Percentiles rank a stretch among this genome's conserved stretches.
These are phyloP conservation scores for Tragopan temminckii DNA, from an alignment of 2,797 vertebrate species.

Conservation along the genomic window DNA sequence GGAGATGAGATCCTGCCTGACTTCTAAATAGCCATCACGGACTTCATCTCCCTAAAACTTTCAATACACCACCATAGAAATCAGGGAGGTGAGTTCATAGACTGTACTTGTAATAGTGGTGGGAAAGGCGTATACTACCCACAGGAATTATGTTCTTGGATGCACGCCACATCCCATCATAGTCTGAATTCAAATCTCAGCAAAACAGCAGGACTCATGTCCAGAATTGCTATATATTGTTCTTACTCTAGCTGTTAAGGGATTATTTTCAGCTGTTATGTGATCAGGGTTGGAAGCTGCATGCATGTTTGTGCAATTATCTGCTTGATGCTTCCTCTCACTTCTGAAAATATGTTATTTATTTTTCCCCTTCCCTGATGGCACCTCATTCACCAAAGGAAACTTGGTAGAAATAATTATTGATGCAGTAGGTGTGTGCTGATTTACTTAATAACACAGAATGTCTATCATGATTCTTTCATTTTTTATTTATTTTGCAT, in stretches of 20 bases:
- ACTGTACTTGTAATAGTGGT: not conserved
- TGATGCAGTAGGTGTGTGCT: not conserved
- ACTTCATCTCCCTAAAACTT: accelerated
- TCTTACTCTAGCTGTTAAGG: not conserved
- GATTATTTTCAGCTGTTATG: not conserved
- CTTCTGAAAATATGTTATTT: not conserved
- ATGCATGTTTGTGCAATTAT: not conserved
- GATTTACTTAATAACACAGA: not conserved
- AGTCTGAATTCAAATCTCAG: not conserved
- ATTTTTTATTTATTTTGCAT: conserved; percentile 36
- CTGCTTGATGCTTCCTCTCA: not conserved
- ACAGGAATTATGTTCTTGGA: not conserved
- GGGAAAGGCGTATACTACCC: not conserved
- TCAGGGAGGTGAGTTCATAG: not conserved
- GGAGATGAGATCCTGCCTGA: not conserved
- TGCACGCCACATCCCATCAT: not conserved
- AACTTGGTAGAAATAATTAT: not conserved
- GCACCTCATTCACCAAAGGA: not conserved
- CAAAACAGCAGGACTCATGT: accelerated
- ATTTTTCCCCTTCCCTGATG: not conserved
- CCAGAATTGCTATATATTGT: not conserved
- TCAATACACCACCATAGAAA: not conserved
- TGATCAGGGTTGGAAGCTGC: not conserved
- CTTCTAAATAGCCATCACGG: not conserved
- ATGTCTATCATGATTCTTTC: not conserved